Evolutionary conservation across 2,888 invertebrate species (phyloP).

Genomic region (Salticus scenicus): DNA sequence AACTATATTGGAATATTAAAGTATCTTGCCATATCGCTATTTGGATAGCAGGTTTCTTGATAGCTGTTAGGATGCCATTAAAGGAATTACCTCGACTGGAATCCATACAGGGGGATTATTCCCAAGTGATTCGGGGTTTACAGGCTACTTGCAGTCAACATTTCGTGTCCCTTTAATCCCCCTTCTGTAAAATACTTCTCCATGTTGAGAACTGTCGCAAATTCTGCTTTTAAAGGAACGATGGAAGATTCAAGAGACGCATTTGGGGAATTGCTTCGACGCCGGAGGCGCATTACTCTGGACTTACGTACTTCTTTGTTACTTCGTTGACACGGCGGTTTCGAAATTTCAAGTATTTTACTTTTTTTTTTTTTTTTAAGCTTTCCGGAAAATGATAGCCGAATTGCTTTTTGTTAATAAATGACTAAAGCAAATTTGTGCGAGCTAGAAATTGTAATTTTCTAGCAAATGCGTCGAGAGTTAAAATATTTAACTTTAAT

Average conservation of each 20-base stretch:
- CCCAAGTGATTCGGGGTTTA: constrained; percentile 57
- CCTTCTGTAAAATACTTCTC: constrained; percentile 47
- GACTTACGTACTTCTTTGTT: constrained; percentile 26
- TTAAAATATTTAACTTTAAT: no score
- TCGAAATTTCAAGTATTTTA: neutral
- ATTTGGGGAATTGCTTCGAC: constrained; percentile 56
- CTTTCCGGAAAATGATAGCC: neutral
- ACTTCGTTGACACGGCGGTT: constrained; percentile 19
- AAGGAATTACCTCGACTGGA: constrained; percentile 60
- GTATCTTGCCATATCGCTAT: constrained; percentile 43
- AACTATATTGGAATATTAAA: constrained; percentile 61
- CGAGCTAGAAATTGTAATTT: no score
- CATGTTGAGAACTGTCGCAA: constrained; percentile 57
- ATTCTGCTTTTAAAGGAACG: constrained; percentile 58
- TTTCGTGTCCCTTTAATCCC: constrained; percentile 52
- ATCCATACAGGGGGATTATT: constrained; percentile 45
- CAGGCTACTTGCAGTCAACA: constrained; percentile 35
- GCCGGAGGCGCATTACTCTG: constrained; percentile 38
- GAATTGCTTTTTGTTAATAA: no score
- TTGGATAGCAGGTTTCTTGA: constrained; percentile 42
- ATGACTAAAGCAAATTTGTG: no score
- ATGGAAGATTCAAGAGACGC: constrained; percentile 39
- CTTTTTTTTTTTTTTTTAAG: no score
- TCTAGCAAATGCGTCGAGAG: no score
- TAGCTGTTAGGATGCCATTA: constrained; percentile 60